Evolutionary conservation across 2,888 invertebrate genomes (phyloP).

Genomic region (Aporophyla nigra): DNA sequence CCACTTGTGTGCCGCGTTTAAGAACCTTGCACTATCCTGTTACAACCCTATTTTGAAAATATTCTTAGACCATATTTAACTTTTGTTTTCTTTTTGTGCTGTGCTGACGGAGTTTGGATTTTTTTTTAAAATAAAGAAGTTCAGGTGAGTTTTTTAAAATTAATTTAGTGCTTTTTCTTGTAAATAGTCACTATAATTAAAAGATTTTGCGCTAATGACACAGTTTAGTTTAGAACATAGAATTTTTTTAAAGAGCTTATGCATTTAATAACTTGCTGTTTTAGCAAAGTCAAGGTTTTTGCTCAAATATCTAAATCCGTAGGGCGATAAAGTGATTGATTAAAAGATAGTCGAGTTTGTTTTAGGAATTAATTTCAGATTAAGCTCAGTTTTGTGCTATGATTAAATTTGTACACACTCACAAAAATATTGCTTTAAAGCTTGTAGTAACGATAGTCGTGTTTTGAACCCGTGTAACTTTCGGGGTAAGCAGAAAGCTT

Average conservation of each 20-base stretch:
- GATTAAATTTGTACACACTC: neutral
- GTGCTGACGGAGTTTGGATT: constrained; percentile 67
- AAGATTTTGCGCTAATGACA: neutral
- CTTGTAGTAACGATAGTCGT: neutral
- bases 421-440: neutral
- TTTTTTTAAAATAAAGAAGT: constrained; percentile 38
- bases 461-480: neutral
- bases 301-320: constrained; percentile 3
- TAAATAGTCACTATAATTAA: neutral
- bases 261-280: neutral
- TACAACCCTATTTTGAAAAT: constrained; percentile 64
- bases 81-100: constrained; percentile 63
- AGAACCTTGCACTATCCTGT: constrained; percentile 78
- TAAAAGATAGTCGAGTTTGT: constrained; percentile 14
- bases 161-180: neutral
- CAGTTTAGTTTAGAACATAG: neutral
- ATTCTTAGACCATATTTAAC: constrained; percentile 10
- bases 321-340: constrained; percentile 32
- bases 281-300: constrained; percentile 12
- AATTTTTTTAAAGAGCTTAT: constrained; percentile 20
- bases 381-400: neutral
- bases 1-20: constrained; percentile 85
- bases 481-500: constrained; percentile 9
- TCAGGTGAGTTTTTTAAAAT: constrained; percentile 62
- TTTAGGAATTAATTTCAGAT: constrained; percentile 10